Percentiles rank a stretch among this genome's conserved stretches.
These are phyloP conservation scores for Apogon hyalosoma DNA, from an alignment of 2,797 vertebrate species.

Conservation along the genomic window DNA sequence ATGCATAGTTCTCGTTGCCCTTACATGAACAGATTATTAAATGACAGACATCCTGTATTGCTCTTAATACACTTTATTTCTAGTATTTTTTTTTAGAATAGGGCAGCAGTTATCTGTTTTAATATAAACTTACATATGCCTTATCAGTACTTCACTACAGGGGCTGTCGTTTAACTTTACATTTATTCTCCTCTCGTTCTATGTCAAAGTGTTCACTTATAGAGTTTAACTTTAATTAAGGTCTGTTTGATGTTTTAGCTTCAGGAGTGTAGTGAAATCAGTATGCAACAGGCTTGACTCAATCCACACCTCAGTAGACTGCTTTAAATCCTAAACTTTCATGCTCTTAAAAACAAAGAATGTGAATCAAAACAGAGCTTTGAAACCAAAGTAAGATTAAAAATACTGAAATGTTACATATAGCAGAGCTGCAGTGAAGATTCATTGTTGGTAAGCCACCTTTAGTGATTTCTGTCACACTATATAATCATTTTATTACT, in stretches of 20 bases:
- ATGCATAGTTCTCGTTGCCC: constrained; percentile 21
- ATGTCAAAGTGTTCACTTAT: neutral
- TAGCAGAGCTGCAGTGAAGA: too few relatives aligned
- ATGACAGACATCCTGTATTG: constrained; percentile 8
- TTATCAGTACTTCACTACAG: neutral
- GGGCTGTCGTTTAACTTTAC: neutral
- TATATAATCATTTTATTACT: too few relatives aligned
- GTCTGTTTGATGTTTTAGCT: constrained; percentile 4
- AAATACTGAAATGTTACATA: too few relatives aligned
- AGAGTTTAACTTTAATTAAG: neutral
- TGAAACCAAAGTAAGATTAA: too few relatives aligned
- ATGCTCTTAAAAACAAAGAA: too few relatives aligned
- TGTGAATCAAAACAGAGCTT: too few relatives aligned
- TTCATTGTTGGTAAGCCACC: too few relatives aligned
- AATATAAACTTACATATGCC: constrained; percentile 2
- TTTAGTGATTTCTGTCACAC: too few relatives aligned
- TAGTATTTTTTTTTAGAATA: constrained; percentile 21
- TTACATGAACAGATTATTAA: constrained; percentile 33
- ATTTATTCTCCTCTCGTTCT: neutral
- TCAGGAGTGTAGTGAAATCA: constrained; percentile 2
- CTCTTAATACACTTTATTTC: constrained; percentile 24
- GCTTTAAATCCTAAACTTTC: too few relatives aligned
- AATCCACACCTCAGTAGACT: neutral
- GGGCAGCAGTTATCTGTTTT: neutral
- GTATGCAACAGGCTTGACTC: neutral